Base-by-base conservation (phyloP, 2,113 vertebrate species). In the Cheirogaleus medius region DNA sequence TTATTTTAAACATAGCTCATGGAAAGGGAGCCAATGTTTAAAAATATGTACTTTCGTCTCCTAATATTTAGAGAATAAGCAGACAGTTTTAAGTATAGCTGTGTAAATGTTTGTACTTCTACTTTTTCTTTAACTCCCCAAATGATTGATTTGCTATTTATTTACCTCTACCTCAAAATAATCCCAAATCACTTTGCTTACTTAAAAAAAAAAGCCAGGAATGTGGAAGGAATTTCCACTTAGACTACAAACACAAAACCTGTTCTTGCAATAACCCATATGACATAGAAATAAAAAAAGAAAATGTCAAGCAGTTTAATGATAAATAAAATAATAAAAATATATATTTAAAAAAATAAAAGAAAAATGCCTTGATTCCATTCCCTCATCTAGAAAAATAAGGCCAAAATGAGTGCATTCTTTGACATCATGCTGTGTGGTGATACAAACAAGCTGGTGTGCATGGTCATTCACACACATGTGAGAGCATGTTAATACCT, bases 61-160 rank as follows among this genome's bases (percentile, higher is more conserved):
- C 63, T 71, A 84, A 58, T 49, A 60, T 56, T 73, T 77, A 90
- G 44, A 85, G 58, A 92, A 85, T 29, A 21, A 92, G 83, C 4
- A 86, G 60, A 20, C 93, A 88, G n/a, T 77, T 93, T 60, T 96
- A 89, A 93, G 47, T 21, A 58, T 5, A 94, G 44, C 20, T 80
- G 84, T 47, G 5, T 82, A 52, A 80, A 20, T 64, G 27, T 66
- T 44, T 64, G 27, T 20, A 78, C 25, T 87, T 68, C 13, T 64
- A 54, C 29, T 27, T 47, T 77, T 80, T 85, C n/a, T 83, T 74
- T 32, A 73, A 84, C 49, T 87, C 39, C 11, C 29, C 34, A 86
- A 47, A n/a, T 71, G 6, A 39, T 78, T 73, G 47, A 64, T 18
- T 42, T 27, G 42, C 29, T 78, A 49, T 32, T 42, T 87, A 83